These are phyloP conservation scores for Lepilemur ruficaudatus DNA, from an alignment of 2,797 vertebrate species.

Conservation along the genomic window DNA sequence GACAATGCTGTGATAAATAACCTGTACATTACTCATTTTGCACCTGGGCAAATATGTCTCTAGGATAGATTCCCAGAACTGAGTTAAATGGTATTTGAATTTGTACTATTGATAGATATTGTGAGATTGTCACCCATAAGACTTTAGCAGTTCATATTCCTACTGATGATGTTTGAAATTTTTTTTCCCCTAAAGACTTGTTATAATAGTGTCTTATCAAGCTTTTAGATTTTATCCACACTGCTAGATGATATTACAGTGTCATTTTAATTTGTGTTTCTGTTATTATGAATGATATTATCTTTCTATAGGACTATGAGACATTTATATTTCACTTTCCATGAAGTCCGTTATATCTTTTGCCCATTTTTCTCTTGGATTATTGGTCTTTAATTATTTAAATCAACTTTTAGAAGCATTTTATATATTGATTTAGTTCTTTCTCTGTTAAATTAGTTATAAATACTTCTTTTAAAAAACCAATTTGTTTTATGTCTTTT, in stretches of 20 bases:
- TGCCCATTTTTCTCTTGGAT: background rate
- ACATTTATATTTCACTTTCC: conserved; percentile 1
- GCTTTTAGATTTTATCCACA: background rate
- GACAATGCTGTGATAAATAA: background rate
- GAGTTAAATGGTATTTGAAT: background rate
- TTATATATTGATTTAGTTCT: background rate
- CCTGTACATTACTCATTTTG: background rate
- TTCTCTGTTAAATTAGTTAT: background rate
- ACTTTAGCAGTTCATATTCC: background rate
- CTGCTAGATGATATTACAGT: background rate
- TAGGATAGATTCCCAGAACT: background rate
- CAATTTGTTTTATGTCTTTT: background rate
- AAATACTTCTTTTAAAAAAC: background rate
- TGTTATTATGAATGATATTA: background rate
- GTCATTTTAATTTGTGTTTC: background rate
- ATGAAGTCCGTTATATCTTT: background rate
- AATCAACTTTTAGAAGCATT: background rate
- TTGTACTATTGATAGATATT: background rate
- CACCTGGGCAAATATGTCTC: background rate
- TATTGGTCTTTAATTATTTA: conserved; percentile 11
- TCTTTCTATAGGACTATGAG: background rate
- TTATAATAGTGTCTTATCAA: background rate
- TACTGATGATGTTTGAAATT: background rate
- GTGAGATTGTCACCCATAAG: background rate
- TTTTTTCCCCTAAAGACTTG: background rate